These are phyloP conservation scores for Drosophila niveifrons DNA, from an alignment of 2,888 invertebrate genomes.

Conservation along the genomic window DNA sequence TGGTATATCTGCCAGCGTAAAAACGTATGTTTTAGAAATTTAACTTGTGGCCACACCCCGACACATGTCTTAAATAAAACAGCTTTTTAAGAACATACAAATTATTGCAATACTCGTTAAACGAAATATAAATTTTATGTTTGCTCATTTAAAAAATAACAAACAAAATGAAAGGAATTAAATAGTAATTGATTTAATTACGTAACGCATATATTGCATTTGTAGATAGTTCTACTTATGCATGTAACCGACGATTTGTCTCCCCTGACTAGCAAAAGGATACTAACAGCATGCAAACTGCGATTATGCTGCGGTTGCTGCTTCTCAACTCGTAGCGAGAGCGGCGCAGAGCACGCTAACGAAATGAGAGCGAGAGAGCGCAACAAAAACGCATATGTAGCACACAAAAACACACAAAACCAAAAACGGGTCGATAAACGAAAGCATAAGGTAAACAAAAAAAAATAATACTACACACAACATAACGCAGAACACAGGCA, in stretches of 20 bases:
- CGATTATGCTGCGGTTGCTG: slow-evolving; percentile 47
- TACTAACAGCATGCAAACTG: slow-evolving; percentile 51
- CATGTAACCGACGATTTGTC: neutral
- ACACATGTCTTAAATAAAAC: neutral
- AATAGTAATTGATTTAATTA: slow-evolving; percentile 1
- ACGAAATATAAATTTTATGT: too few species aligned
- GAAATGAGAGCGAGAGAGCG: slow-evolving; percentile 47
- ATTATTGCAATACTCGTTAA: too few species aligned
- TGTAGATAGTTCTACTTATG: neutral
- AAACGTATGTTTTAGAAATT: too few species aligned
- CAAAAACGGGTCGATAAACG: slow-evolving; percentile 77
- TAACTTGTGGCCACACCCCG: neutral
- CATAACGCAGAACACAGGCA: slow-evolving; percentile 20
- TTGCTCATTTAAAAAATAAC: too few species aligned
- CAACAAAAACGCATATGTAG: slow-evolving; percentile 68
- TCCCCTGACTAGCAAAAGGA: slow-evolving; percentile 9
- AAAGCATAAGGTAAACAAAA: slow-evolving; percentile 80
- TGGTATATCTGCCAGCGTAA: neutral
- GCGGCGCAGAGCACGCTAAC: slow-evolving; percentile 48
- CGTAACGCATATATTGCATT: neutral
- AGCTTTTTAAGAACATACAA: neutral
- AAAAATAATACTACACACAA: slow-evolving; percentile 48
- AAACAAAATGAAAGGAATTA: too few species aligned
- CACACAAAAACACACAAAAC: slow-evolving; percentile 71
- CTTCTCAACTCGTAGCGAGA: slow-evolving; percentile 33